Conservation (phyloP, 1,140 invertebrate species). For the Bombus fervidus region DNA sequence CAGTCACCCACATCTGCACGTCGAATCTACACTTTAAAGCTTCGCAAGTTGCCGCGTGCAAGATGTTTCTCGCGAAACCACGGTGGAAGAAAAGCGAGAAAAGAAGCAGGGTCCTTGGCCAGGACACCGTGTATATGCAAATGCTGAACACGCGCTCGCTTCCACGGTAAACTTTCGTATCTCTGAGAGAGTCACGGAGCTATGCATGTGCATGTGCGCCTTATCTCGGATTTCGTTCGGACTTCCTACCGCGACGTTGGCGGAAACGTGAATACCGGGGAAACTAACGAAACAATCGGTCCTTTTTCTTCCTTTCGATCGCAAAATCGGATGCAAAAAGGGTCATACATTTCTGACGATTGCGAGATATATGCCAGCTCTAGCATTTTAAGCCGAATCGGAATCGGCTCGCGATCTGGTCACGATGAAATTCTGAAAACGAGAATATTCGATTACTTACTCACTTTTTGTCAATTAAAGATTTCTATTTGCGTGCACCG, state of each 20-base stretch:
- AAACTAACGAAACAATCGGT: slow-evolving; percentile 1
- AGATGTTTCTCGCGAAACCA: slow-evolving; percentile 25
- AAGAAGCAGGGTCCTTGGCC: not conserved
- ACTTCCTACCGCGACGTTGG: slow-evolving; percentile 54
- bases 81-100: not conserved
- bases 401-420: slow-evolving; percentile 73
- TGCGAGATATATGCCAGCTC: slow-evolving; percentile 46
- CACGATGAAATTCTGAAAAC: slow-evolving; percentile 73
- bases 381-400: slow-evolving; percentile 48
- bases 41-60: not conserved
- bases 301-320: slow-evolving; percentile 65
- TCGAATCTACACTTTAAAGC: not conserved
- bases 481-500: not conserved
- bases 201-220: slow-evolving; percentile 43
- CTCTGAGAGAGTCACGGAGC: not conserved
- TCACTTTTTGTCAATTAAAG: not conserved
- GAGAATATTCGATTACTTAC: no score
- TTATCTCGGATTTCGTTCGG: slow-evolving; percentile 79
- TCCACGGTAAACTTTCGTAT: slow-evolving; percentile 44
- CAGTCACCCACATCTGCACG: no score
- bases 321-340: slow-evolving; percentile 59
- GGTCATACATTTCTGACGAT: slow-evolving; percentile 81
- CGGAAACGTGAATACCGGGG: no score
- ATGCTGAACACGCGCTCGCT: slow-evolving; percentile 20
- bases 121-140: slow-evolving; percentile 47